Evolutionary conservation across 2,888 invertebrate genomes (phyloP).

Genomic region (Cantharis lateralis): DNA sequence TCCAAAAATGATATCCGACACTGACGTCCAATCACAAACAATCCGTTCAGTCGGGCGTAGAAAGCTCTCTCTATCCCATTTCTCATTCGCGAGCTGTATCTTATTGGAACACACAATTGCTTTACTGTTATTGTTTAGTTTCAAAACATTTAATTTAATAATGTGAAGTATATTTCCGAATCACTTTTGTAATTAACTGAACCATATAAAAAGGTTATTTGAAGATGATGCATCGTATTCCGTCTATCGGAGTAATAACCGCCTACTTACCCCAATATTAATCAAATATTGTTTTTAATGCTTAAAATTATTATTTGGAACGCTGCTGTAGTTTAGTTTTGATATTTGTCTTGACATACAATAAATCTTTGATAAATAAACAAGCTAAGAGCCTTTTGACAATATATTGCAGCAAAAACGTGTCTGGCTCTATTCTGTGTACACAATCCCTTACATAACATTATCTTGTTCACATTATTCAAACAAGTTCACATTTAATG

Average conservation of each 20-base stretch:
- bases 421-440: not conserved
- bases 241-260: not conserved
- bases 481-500: not conserved
- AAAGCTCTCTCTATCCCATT: conserved; percentile 36
- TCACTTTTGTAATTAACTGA: conserved; percentile 8
- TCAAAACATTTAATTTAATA: conserved; percentile 30
- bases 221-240: not conserved
- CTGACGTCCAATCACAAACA: conserved; percentile 46
- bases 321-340: not conserved
- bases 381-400: not conserved
- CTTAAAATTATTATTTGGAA: not conserved
- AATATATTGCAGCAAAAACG: not conserved
- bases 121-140: conserved; percentile 24
- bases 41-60: conserved; percentile 40
- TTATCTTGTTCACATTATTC: not conserved
- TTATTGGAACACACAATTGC: conserved; percentile 33
- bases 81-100: conserved; percentile 35
- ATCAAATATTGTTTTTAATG: not conserved
- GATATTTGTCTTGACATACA: not conserved
- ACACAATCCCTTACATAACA: not conserved
- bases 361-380: not conserved
- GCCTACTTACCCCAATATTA: not conserved
- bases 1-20: conserved; percentile 45
- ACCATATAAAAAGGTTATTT: not conserved
- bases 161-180: conserved; percentile 10